Percentiles rank a stretch among this genome's conserved stretches.
These are phyloP conservation scores for Cephalophus harveyi DNA, from an alignment of 2,113 vertebrate species.

Conservation along the genomic window DNA sequence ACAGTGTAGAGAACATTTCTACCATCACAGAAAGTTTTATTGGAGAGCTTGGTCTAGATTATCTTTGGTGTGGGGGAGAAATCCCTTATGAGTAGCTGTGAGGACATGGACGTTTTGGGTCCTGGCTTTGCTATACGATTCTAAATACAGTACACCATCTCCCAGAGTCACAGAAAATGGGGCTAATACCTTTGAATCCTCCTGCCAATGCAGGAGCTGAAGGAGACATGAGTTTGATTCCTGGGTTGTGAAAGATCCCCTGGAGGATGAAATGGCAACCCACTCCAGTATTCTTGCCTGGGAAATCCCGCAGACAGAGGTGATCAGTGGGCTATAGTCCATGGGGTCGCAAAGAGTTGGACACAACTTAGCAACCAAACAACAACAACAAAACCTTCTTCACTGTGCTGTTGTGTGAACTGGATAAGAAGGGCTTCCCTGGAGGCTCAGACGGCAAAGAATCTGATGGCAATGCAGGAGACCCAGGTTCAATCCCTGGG, in stretches of 20 bases:
- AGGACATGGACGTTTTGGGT: not conserved
- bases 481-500: not conserved
- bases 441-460: rapidly evolving
- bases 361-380: not conserved
- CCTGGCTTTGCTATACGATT: not conserved
- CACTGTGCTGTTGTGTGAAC: not conserved
- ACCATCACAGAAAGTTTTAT: not conserved
- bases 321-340: not conserved
- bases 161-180: not conserved
- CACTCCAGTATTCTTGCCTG: not conserved
- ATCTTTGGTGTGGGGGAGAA: not conserved
- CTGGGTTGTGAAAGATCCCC: not conserved
- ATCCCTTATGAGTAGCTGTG: not conserved
- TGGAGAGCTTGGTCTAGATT: not conserved
- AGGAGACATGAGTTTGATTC: not conserved
- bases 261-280: not conserved
- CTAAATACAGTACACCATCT: not conserved
- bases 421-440: not conserved
- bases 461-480: not conserved
- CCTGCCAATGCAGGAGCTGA: not conserved
- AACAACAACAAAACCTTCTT: not conserved
- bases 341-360: not conserved
- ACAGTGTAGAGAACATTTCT: not conserved
- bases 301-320: not conserved
- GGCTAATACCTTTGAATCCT: not conserved